Base-by-base conservation (phyloP, 2,113 vertebrate species). In the Mirza zaza region DNA sequence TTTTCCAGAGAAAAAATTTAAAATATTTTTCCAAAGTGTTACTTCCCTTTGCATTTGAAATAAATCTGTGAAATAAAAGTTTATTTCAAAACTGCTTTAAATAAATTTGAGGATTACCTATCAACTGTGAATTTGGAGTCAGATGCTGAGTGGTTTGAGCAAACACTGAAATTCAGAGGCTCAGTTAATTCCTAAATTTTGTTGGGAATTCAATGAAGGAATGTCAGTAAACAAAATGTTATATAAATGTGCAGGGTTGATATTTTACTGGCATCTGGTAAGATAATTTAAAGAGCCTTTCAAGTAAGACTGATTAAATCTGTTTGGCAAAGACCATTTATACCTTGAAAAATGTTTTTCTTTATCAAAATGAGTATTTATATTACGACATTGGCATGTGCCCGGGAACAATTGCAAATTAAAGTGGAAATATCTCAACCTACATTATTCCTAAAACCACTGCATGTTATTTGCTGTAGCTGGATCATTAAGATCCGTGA, bases 261-360 rank as follows among this genome's bases (percentile, higher is more conserved):
- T 91, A 92, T 93, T 92, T 95, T 93, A 68, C 86, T 86, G 88
- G 50, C 52, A 59, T 94, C 85, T 96, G 92, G 87, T 83, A 84
- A 42, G 61, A 61, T 92, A 87, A 90, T 94, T 95, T 90, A 82
- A 85, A 96, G 70, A 94, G 67, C 34, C 29, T 88, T 95, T 96
- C 39, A 52, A 95, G 57, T 85, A 83, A 86, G 39, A 61, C 73
- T 87, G 94, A 94, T 95, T 82, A 91, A 95, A 71, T 91, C 68
- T 92, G 81, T 77, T 92, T 96, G 97, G 71, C 81, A 94, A 95
- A 96, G 92, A 93, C 21, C 45, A 81, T 68, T 81, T 87, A 85
- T 25, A 96, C 73, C 79, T 94, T 94, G 83, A 18, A 94, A 93
- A 96, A 94, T 57, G 36, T 13, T 86, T 97, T 86, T 90, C 68